Base-by-base conservation (phyloP, 2,797 vertebrate species). In the Xyrichtys novacula region DNA sequence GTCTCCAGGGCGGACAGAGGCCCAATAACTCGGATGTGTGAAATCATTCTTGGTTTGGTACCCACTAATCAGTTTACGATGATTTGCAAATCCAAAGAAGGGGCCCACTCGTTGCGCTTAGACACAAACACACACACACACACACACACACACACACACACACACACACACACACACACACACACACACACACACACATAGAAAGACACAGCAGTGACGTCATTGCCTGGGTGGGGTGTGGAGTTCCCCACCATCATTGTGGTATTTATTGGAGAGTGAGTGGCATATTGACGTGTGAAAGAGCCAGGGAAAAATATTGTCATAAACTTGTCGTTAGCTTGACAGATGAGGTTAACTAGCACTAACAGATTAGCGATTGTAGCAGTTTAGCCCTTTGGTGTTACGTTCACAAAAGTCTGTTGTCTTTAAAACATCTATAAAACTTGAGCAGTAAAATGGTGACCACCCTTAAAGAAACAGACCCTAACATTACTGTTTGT, bases 181-280 rank as follows among this genome's bases (percentile, higher is more conserved):
- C 47, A 59, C 47, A 48, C 31, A 39, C 34, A 64, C 34, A 44
- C 62, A 77, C 38, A 62, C 48, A 53, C 63, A 71, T 34, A 32
- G 40, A 46, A 43, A 31, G 29, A 26, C 57, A 62, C 53, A 64
- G 58, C 42, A 16, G 67, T 81, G 77, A 81, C 63, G 70, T 87
- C 72, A 78, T 72, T 29, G 62, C 52, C 25, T 68, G 83, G 82
- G 81, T 78, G 71, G 85, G 88, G 85, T 88, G 87, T 72, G 84
- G 89, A 87, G 76, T 90, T 88, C 78, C 84, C 86, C 86, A 79
- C 81, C 80, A 71, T 76, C 59, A 34, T 83, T 85, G 80, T 84
- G 84, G 88, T 88, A 89, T 89, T 86, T 88, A 80, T 83, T 91
- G 84, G 86, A 88, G 83, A 74, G 76, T 84, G 86, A 86, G 85